Percentiles rank a stretch among this genome's conserved stretches.
phyloP scores from a whole-genome alignment of 2,113 vertebrate genomes.

The Leucopternis melanops region DNA sequence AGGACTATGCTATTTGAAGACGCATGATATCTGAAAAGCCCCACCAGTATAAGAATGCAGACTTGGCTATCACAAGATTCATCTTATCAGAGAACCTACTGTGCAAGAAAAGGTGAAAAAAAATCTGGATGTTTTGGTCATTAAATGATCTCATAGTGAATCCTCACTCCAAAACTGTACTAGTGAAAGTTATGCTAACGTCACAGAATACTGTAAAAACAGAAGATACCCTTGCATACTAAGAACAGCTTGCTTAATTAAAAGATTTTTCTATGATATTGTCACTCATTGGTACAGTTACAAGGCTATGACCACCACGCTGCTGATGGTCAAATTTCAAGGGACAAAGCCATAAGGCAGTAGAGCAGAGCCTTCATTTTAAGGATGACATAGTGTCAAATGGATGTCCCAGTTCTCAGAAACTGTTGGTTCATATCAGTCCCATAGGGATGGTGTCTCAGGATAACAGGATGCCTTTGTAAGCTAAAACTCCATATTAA shows the following conservation, averaged over 20 bases:
- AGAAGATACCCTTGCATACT: not conserved
- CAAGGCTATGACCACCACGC: not conserved
- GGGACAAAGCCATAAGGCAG: not conserved
- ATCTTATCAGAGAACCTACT: not conserved
- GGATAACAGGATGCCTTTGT: not conserved
- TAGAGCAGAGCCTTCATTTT: not conserved
- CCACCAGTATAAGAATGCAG: not conserved
- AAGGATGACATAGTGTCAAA: not conserved
- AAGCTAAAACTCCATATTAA: not conserved
- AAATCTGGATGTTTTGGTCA: not conserved
- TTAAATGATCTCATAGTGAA: constrained; percentile 2
- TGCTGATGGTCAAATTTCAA: not conserved
- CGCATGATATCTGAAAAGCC: not conserved
- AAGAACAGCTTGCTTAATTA: not conserved
- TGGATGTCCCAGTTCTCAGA: not conserved
- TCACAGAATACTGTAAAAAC: not conserved
- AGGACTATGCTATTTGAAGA: not conserved
- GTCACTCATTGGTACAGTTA: not conserved
- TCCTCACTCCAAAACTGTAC: not conserved
- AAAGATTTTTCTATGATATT: not conserved
- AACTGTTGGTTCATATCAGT: not conserved
- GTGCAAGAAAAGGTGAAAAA: constrained; percentile 1
- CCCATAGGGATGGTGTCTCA: not conserved
- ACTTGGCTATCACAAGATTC: not conserved
- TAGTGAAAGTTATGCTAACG: not conserved